Evolutionary conservation across 1,140 invertebrate genomes (phyloP).

Genomic region (Globodera ellingtonae): DNA sequence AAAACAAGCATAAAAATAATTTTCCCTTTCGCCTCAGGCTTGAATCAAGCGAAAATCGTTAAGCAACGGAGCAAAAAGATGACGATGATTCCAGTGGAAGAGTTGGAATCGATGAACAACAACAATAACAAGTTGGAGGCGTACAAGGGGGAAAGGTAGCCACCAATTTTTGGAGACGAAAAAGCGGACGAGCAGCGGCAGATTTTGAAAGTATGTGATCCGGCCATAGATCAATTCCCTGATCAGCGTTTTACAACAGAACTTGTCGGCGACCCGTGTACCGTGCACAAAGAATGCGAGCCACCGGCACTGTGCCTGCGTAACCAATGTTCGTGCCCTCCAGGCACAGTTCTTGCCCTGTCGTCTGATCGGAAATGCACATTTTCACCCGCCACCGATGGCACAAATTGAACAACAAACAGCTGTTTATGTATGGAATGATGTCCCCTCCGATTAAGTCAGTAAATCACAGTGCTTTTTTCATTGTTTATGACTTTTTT

Average conservation of each 20-base stretch:
- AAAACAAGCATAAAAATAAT: too few species aligned
- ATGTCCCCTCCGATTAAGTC: too few species aligned
- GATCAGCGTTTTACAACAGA: neutral
- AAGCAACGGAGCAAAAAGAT: neutral
- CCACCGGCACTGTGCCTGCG: conserved; percentile 35
- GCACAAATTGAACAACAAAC: too few species aligned
- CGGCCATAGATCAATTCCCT: too few species aligned
- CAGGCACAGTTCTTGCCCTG: conserved; percentile 22
- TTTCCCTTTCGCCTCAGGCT: too few species aligned
- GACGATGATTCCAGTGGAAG: neutral
- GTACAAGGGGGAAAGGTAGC: neutral
- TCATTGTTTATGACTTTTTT: too few species aligned
- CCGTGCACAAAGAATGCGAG: conserved; percentile 37
- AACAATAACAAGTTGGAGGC: neutral
- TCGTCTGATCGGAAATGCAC: conserved; percentile 54
- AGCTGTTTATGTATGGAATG: too few species aligned
- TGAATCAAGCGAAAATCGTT: too few species aligned
- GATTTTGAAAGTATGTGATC: conserved; percentile 11
- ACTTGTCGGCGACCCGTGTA: conserved; percentile 26
- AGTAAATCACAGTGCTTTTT: too few species aligned
- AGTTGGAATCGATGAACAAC: neutral
- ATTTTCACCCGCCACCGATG: conserved; percentile 13
- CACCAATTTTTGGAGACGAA: neutral
- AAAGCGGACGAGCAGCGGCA: neutral
- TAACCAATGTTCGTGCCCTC: conserved; percentile 36